A percentile compares a stretch with the other conserved stretches of the same genome.
Conservation (phyloP, 2,888 invertebrate species). For the Cheilosia pagana region DNA sequence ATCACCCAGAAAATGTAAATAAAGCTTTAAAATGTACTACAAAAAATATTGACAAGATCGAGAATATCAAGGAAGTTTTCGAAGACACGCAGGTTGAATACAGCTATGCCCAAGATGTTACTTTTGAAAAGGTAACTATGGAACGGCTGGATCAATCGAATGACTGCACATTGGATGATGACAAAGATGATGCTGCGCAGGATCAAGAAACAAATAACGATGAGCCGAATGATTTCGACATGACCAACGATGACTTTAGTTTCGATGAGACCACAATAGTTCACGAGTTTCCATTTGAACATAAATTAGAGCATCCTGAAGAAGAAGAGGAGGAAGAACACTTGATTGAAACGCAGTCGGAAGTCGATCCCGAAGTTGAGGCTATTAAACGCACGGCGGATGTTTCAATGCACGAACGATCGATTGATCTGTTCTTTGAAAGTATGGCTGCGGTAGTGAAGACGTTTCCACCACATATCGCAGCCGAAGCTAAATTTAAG, state of each 20-base stretch:
- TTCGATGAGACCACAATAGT: slow-evolving; percentile 34
- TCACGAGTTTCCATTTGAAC: background rate
- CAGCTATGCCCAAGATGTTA: slow-evolving; percentile 29
- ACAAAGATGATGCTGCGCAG: slow-evolving; percentile 3
- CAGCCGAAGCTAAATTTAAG: slow-evolving; percentile 66
- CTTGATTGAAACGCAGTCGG: slow-evolving; percentile 8
- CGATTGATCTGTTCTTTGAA: slow-evolving; percentile 74
- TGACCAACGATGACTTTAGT: slow-evolving; percentile 30
- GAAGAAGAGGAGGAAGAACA: slow-evolving; percentile 49
- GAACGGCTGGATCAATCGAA: slow-evolving; percentile 46
- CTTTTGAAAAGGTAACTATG: slow-evolving; percentile 56
- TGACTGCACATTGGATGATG: slow-evolving; percentile 36
- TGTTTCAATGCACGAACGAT: slow-evolving; percentile 46
- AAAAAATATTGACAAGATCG: background rate
- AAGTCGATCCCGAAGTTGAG: background rate
- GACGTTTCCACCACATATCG: slow-evolving; percentile 67
- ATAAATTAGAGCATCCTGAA: slow-evolving; percentile 15
- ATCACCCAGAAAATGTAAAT: background rate
- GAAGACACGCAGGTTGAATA: slow-evolving; percentile 47
- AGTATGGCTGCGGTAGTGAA: slow-evolving; percentile 75
- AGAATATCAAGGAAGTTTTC: slow-evolving; percentile 22
- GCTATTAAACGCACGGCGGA: background rate
- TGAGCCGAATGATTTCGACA: background rate
- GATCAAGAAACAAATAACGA: slow-evolving; percentile 23
- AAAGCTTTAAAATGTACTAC: background rate